A percentile compares a stretch with the other conserved stretches of the same genome.
phyloP scores from a whole-genome alignment of 2,888 invertebrate genomes.

The Entomobrya multifasciata region DNA sequence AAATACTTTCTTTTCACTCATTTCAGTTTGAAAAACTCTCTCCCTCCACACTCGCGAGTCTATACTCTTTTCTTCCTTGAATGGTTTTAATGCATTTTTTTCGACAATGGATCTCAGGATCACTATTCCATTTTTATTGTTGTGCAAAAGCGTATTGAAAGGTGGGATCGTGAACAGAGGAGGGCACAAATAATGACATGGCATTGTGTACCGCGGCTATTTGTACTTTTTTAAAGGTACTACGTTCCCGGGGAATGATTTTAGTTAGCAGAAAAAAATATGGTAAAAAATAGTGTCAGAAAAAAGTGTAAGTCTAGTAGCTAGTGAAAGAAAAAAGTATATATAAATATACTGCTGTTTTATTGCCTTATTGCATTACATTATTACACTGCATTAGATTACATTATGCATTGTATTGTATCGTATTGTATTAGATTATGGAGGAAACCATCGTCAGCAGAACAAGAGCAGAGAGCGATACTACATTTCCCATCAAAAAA shows the following conservation, averaged over 20 bases:
- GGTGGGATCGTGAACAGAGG: not conserved
- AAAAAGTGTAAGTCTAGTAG: too few species aligned
- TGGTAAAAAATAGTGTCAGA: too few species aligned
- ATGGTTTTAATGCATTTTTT: not conserved
- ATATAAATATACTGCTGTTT: too few species aligned
- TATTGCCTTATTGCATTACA: conserved; percentile 73
- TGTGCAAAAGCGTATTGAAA: conserved; percentile 26
- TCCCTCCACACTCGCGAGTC: not conserved
- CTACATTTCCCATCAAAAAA: too few species aligned
- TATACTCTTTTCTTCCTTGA: conserved; percentile 3
- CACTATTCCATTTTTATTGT: conserved; percentile 13
- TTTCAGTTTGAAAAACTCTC: not conserved
- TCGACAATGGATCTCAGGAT: not conserved
- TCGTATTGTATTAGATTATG: too few species aligned
- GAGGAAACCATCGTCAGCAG: conserved; percentile 14
- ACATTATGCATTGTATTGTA: too few species aligned
- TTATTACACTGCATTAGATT: conserved; percentile 73
- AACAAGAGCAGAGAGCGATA: conserved; percentile 23
- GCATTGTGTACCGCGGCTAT: not conserved
- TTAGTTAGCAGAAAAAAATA: too few species aligned
- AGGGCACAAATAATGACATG: conserved; percentile 25
- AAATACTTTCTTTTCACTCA: not conserved
- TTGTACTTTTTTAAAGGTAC: conserved; percentile 6
- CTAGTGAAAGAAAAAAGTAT: conserved; percentile 45
- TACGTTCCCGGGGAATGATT: too few species aligned